A percentile compares a stretch with the other conserved stretches of the same genome.
phyloP scores from a whole-genome alignment of 2,888 invertebrate species.

The Sarcophaga caerulescens region DNA sequence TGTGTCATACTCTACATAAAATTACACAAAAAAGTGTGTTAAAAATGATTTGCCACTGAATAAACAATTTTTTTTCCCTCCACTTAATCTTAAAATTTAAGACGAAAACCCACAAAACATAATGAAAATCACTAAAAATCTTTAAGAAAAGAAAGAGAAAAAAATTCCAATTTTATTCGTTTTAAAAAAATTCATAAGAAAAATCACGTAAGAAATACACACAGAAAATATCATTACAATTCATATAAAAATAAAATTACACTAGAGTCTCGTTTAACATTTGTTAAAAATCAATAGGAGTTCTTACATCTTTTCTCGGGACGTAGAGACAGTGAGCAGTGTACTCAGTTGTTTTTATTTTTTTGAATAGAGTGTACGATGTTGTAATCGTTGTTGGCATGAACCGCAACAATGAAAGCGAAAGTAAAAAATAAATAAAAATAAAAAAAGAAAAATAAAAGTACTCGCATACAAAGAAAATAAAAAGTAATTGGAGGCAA shows the following conservation, averaged over 20 bases:
- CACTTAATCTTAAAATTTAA: slow-evolving; percentile 22
- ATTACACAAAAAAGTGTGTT: slow-evolving; percentile 9
- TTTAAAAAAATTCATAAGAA: neutral
- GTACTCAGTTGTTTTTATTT: neutral
- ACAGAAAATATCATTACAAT: slow-evolving; percentile 11
- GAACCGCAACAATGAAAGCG: slow-evolving; percentile 51
- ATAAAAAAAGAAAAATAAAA: slow-evolving; percentile 14
- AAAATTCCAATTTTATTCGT: too few relatives aligned
- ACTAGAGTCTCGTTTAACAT: neutral
- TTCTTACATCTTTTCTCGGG: neutral
- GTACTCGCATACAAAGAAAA: neutral
- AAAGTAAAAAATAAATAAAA: slow-evolving; percentile 50
- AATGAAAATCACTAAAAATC: slow-evolving; percentile 31
- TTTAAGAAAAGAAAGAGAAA: neutral
- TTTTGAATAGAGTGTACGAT: neutral
- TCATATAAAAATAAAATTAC: slow-evolving; percentile 5
- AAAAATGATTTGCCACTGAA: slow-evolving; percentile 25
- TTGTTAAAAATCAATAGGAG: neutral
- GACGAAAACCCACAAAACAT: slow-evolving; percentile 19
- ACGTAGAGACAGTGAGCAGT: neutral
- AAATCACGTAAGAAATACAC: slow-evolving; percentile 52
- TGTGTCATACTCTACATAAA: slow-evolving; percentile 52
- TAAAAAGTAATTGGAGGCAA: slow-evolving; percentile 1
- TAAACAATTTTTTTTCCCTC: too few relatives aligned
- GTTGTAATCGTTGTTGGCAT: slow-evolving; percentile 43